Percentiles rank a stretch among this genome's conserved stretches.
These are phyloP conservation scores for Varecia variegata DNA, from an alignment of 2,797 vertebrate species.

Conservation along the genomic window DNA sequence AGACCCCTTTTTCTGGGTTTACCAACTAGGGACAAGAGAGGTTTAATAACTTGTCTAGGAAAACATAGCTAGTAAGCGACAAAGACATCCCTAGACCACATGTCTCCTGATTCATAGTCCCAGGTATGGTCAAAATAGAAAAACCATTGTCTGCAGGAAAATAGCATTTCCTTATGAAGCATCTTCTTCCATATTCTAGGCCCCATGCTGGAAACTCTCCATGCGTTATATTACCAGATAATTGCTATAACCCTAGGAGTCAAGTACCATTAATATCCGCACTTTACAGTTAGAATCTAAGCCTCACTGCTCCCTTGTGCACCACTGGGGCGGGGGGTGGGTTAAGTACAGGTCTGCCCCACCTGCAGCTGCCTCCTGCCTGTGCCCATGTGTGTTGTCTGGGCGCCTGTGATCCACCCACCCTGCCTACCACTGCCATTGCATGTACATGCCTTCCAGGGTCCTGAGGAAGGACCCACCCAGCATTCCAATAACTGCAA, in stretches of 20 bases:
- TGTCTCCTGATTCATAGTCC: background rate
- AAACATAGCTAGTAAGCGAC: background rate
- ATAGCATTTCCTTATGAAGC: background rate
- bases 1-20: background rate
- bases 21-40: background rate
- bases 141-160: background rate
- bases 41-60: background rate
- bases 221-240: background rate
- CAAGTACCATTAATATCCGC: background rate
- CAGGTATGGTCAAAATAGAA: background rate
- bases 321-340: background rate
- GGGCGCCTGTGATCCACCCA: background rate
- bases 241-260: background rate
- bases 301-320: background rate
- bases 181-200: background rate
- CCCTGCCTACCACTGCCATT: background rate
- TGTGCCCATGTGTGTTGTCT: background rate
- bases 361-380: background rate
- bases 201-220: background rate
- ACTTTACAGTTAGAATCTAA: background rate
- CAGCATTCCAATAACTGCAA: background rate
- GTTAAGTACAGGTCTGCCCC: background rate
- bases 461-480: background rate
- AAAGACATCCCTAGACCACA: background rate
- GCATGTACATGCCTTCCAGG: background rate